Evolutionary conservation across 2,113 vertebrate species (phyloP).

Genomic region (Burhinus oedicnemus): DNA sequence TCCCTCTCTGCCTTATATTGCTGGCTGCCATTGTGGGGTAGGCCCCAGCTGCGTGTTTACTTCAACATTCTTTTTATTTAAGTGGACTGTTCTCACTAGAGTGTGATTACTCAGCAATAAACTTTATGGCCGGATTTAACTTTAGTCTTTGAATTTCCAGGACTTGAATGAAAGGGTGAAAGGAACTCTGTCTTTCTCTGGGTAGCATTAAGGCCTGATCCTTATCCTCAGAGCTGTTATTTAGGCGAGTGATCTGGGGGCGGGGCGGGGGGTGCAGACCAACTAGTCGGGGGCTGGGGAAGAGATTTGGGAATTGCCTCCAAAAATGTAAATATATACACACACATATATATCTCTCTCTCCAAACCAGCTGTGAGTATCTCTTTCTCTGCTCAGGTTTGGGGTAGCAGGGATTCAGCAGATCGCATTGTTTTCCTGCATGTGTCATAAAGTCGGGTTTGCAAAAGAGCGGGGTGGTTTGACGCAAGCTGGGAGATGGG

Average conservation of each 20-base stretch:
- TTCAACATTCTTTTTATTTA: conserved; percentile 79
- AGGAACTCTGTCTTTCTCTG: conserved; percentile 64
- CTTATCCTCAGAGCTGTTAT: conserved; percentile 35
- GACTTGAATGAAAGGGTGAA: conserved; percentile 78
- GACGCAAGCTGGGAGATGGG: conserved; percentile 35
- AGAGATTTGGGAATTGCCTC: neutral
- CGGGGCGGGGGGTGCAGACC: neutral
- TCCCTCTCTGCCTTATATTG: conserved; percentile 27
- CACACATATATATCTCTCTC: neutral
- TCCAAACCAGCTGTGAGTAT: neutral
- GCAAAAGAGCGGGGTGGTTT: conserved; percentile 31
- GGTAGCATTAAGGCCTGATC: conserved; percentile 60
- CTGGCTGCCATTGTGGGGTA: conserved; percentile 69
- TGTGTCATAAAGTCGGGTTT: conserved; percentile 66
- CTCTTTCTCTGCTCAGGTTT: conserved; percentile 1
- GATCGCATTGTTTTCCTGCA: conserved; percentile 63
- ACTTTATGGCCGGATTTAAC: conserved; percentile 87
- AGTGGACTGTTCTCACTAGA: conserved; percentile 81
- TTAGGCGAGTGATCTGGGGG: neutral
- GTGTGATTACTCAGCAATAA: conserved; percentile 85
- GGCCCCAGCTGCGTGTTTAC: conserved; percentile 82
- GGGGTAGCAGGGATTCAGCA: conserved; percentile 33
- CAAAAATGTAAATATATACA: neutral
- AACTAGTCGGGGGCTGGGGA: neutral
- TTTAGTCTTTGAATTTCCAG: conserved; percentile 82